These are phyloP conservation scores for Tauraco erythrolophus DNA, from an alignment of 2,113 vertebrate species.

Conservation along the genomic window DNA sequence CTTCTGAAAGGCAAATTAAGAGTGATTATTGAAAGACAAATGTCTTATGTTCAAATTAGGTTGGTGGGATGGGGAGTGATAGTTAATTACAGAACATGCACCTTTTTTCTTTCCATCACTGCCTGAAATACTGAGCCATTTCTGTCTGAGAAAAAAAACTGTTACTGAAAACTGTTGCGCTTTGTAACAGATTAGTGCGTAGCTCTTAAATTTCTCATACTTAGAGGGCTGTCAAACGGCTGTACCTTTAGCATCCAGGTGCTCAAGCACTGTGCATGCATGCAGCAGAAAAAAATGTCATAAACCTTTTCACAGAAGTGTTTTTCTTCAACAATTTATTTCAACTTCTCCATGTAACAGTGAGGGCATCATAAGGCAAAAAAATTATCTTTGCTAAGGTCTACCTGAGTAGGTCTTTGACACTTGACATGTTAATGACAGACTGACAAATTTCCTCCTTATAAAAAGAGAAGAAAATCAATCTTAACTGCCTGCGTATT, in stretches of 20 bases:
- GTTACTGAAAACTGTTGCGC: background rate
- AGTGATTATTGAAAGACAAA: background rate
- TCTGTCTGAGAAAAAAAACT: background rate
- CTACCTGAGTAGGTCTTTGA: background rate
- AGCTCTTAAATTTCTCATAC: background rate
- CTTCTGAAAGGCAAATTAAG: slow-evolving; percentile 11
- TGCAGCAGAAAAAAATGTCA: background rate
- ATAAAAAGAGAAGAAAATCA: background rate
- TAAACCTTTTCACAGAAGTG: background rate
- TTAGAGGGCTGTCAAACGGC: background rate
- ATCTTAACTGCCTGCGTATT: background rate
- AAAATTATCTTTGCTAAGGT: background rate
- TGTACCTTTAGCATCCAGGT: background rate
- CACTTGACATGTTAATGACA: background rate
- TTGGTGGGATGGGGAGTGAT: background rate
- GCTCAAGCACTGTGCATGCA: background rate
- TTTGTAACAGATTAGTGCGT: background rate
- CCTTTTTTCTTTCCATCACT: background rate
- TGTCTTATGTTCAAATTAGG: background rate
- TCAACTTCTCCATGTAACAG: background rate
- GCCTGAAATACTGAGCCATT: background rate
- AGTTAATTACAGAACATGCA: background rate
- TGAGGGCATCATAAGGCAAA: background rate
- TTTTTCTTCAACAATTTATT: background rate
- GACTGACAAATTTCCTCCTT: background rate